phyloP scores from a whole-genome alignment of 2,797 vertebrate species.

The Buphagus erythrorhynchus region DNA sequence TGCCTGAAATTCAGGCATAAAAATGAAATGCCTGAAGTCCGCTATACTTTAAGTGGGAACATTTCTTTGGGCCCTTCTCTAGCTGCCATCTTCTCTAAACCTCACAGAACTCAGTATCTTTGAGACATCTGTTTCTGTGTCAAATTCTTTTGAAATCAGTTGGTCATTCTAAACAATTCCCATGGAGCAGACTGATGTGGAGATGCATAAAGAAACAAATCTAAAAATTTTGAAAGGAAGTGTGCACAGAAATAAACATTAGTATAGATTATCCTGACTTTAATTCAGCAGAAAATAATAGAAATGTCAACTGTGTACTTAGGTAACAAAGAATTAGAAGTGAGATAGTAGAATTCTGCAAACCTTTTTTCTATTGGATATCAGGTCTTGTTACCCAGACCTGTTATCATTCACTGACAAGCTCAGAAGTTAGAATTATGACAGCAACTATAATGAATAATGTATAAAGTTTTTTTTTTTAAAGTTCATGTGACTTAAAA shows the following conservation, averaged over 20 bases:
- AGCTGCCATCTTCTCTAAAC: background rate
- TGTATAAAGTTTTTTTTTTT: background rate
- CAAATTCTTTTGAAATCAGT: background rate
- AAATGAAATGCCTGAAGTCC: background rate
- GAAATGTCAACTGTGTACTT: background rate
- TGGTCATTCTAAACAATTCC: background rate
- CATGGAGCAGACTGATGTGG: background rate
- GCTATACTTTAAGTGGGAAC: background rate
- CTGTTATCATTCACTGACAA: background rate
- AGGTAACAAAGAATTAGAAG: background rate
- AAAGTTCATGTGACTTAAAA: background rate
- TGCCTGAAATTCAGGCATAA: background rate
- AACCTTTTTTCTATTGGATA: background rate
- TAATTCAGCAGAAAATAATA: background rate
- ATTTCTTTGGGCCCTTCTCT: background rate
- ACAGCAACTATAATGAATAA: background rate
- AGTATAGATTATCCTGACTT: background rate
- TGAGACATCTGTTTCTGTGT: background rate
- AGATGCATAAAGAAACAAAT: background rate
- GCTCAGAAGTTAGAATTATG: background rate
- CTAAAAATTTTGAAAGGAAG: background rate
- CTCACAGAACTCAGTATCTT: background rate
- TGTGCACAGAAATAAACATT: background rate
- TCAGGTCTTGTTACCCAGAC: background rate
- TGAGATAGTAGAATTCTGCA: background rate